Evolutionary conservation across 2,113 vertebrate genomes (phyloP).

Genomic region (Dicrurus megarhynchus): DNA sequence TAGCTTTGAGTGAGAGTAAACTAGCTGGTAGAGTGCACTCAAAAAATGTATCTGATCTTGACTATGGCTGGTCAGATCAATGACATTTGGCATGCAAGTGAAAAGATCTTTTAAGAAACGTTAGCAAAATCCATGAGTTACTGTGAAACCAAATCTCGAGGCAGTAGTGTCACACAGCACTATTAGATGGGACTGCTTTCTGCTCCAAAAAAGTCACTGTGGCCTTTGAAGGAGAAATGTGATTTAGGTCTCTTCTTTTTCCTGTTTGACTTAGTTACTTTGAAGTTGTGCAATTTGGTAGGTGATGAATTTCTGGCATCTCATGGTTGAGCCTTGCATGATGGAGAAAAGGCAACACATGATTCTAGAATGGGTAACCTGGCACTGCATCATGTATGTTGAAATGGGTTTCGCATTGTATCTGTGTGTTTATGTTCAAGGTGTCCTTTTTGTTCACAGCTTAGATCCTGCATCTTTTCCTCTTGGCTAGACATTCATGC

Average conservation of each 20-base stretch:
- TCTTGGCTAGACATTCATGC: background rate
- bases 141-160: background rate
- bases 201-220: background rate
- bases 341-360: background rate
- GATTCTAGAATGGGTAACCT: background rate
- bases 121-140: background rate
- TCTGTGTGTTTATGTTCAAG: background rate
- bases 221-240: background rate
- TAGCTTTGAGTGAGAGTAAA: background rate
- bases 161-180: background rate
- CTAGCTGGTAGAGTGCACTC: background rate
- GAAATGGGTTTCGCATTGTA: background rate
- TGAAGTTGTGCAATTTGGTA: background rate
- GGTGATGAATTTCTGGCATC: background rate
- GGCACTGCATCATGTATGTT: background rate
- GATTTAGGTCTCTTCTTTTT: background rate
- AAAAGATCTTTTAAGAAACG: background rate
- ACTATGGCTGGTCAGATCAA: background rate
- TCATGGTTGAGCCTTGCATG: background rate
- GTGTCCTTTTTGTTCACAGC: background rate
- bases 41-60: background rate
- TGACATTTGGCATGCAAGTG: background rate
- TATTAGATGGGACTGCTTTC: background rate
- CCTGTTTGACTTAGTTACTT: background rate
- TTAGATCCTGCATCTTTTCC: background rate